Evolutionary conservation across 2,797 vertebrate genomes (phyloP).

Genomic region (Crocodylus rhombifer): DNA sequence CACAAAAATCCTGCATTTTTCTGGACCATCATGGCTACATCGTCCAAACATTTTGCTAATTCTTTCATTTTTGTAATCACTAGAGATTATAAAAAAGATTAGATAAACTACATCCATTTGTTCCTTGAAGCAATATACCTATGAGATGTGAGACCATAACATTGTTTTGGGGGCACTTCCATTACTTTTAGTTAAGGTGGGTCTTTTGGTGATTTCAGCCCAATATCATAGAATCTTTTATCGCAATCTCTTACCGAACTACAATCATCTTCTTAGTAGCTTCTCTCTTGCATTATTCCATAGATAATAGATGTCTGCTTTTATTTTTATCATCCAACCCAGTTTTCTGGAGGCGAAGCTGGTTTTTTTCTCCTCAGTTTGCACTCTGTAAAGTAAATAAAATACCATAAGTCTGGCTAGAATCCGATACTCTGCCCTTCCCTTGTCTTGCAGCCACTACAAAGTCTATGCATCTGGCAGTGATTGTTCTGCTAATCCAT

Average conservation of each 20-base stretch:
- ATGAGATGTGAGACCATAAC: too few relatives aligned
- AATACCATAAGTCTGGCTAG: not conserved
- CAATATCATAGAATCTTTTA: too few relatives aligned
- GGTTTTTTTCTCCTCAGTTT: not conserved
- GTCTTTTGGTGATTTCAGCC: too few relatives aligned
- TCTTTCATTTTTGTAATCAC: not conserved
- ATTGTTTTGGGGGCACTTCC: too few relatives aligned
- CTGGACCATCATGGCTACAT: too few relatives aligned
- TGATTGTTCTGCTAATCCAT: not conserved
- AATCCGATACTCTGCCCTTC: not conserved
- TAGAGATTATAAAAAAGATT: not conserved
- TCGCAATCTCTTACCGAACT: too few relatives aligned
- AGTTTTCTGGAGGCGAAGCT: not conserved
- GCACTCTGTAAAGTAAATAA: not conserved
- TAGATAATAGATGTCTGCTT: not conserved
- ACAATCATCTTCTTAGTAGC: not conserved
- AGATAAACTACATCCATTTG: too few relatives aligned
- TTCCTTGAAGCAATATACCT: too few relatives aligned
- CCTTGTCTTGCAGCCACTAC: not conserved
- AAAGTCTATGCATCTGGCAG: not conserved
- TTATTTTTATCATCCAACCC: not conserved
- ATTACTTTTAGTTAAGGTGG: too few relatives aligned
- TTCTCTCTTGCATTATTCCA: not conserved
- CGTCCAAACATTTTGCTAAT: not conserved
- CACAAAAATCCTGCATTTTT: too few relatives aligned